Evolutionary conservation across 1,140 invertebrate genomes (phyloP), one percentile per base, ranked within the genome.

Genomic region (Drosophila serrata): DNA sequence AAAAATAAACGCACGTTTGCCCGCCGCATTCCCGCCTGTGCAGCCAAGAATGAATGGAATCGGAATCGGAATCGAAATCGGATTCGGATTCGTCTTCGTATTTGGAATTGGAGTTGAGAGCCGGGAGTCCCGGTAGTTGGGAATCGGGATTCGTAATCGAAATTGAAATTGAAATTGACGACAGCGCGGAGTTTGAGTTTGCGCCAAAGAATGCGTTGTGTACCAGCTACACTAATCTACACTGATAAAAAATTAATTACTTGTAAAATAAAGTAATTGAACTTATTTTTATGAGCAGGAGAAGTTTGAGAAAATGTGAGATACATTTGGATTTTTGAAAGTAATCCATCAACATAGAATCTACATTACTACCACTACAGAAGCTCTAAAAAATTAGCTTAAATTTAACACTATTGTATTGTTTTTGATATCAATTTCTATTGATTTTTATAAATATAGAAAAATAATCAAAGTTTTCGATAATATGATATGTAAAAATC

Each of bases 1-100:
- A 90, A 88, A 88, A 88, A 88, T 88, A 88, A 90, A 85, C 77
- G 59, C 85, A 88, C 85, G 85, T 88, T 88, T 81, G 65, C 62
- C 61, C 74, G 61, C 49, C 86, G 81, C 86, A 90, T 88, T 88
- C 85, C 81, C 75, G 85, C 57, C 81, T 78, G 72, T 84, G 70
- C 76, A 70, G 46, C 48, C 17, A 82, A 77, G 80, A 87, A 84
- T 87, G 85, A 88, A 90, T 84, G 67, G 84, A 80, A 87, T 87
- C 76, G 59, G 59, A 62, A 39, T 58, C 22, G 69, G 35, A 57
- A 64, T 58, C 24, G 70, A 35, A 57, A 60, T 69, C 53, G 48
- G 31, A 61, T 35, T 43, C 56, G 40, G 37, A 58, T 35, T 73
- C 55, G 45, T 59, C 58, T 35, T 73, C 55, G 45, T 59, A 65